Evolutionary conservation across 1,140 invertebrate species (phyloP).

Genomic region (Paraescarpia echinospica): DNA sequence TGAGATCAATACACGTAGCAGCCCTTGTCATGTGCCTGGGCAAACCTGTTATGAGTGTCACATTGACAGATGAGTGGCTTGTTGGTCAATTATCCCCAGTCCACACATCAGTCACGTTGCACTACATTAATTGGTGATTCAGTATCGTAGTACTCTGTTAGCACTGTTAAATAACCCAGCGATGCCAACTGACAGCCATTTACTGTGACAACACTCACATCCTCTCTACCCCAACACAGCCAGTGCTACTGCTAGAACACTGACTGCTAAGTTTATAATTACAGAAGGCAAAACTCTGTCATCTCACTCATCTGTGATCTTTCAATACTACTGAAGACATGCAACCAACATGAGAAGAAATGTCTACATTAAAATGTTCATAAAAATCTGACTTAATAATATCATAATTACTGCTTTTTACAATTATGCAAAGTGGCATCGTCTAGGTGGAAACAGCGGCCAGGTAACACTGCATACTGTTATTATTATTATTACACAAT

Average conservation of each 20-base stretch:
- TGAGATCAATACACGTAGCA: neutral
- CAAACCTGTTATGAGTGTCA: neutral
- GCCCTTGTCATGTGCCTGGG: neutral
- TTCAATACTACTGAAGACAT: too few species aligned
- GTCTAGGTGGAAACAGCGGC: too few species aligned
- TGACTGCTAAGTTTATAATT: neutral
- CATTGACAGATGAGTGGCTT: neutral
- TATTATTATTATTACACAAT: too few species aligned
- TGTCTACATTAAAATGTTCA: too few species aligned
- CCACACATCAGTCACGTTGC: neutral
- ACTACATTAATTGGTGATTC: neutral
- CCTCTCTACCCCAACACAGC: neutral
- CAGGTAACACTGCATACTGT: too few species aligned
- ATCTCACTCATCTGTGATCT: too few species aligned
- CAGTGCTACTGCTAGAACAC: neutral
- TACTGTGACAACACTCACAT: neutral
- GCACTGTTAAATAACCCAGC: neutral
- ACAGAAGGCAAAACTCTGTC: neutral
- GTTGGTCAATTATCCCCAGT: neutral
- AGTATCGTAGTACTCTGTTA: neutral
- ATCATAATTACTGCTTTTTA: too few species aligned
- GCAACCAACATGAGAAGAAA: too few species aligned
- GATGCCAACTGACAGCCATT: neutral
- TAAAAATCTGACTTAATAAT: too few species aligned
- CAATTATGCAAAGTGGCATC: too few species aligned